Conservation (phyloP, 2,888 invertebrate species). For the Dichetophora obliterata region DNA sequence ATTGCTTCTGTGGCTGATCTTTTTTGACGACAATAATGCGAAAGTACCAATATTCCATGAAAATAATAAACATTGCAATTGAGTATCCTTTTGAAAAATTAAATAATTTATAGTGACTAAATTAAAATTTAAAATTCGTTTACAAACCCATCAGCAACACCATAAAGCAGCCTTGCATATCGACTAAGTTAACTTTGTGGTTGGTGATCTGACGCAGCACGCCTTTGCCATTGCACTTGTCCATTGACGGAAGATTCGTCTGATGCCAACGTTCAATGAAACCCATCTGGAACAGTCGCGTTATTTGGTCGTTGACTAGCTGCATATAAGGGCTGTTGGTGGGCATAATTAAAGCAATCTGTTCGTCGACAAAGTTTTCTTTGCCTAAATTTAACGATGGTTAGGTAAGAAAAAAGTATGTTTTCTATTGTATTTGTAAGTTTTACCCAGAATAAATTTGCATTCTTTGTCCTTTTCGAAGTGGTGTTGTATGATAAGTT, state of each 20-base stretch:
- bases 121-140: neutral
- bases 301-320: conserved; percentile 83
- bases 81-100: conserved; percentile 53
- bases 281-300: conserved; percentile 86
- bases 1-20: conserved; percentile 13
- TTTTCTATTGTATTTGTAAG: conserved; percentile 29
- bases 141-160: conserved; percentile 81
- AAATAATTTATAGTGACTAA: neutral
- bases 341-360: conserved; percentile 82
- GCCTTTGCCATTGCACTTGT: conserved; percentile 82
- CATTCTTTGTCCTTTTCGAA: conserved; percentile 78
- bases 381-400: conserved; percentile 60
- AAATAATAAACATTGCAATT: conserved; percentile 54
- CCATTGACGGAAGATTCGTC: conserved; percentile 81
- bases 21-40: conserved; percentile 48
- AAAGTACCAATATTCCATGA: conserved; percentile 58
- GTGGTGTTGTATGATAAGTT: conserved; percentile 79
- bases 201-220: conserved; percentile 80
- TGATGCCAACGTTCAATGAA: conserved; percentile 86
- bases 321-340: conserved; percentile 82
- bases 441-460: conserved; percentile 79
- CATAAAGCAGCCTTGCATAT: conserved; percentile 94
- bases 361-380: conserved; percentile 85
- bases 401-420: conserved; percentile 65
- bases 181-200: conserved; percentile 88